Evolutionary conservation across 2,888 invertebrate species (phyloP).

Genomic region (Lagria hirta): DNA sequence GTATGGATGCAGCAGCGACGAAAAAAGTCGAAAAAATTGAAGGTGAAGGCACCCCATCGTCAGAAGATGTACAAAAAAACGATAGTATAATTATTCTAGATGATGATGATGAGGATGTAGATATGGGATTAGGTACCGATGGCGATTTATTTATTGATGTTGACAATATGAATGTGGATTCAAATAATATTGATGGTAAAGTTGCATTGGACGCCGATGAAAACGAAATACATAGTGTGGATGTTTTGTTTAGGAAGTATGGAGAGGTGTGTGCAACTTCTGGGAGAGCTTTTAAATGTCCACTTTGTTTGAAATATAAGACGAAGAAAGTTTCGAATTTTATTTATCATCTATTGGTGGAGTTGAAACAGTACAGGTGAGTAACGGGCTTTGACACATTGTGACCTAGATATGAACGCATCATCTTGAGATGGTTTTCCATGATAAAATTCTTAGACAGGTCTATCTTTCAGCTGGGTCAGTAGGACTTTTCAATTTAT

Average conservation of each 20-base stretch:
- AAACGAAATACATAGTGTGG: conserved; percentile 17
- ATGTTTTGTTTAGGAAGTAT: conserved; percentile 30
- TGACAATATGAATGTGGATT: conserved; percentile 32
- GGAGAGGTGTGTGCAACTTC: conserved; percentile 57
- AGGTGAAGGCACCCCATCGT: no score
- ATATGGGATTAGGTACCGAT: background rate
- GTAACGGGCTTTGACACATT: no score
- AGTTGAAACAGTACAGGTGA: conserved; percentile 67
- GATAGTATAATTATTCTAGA: conserved; percentile 8
- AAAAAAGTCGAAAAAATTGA: conserved; percentile 13
- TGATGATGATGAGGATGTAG: conserved; percentile 17
- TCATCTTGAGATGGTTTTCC: conserved; percentile 5
- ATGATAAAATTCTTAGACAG: conserved; percentile 3
- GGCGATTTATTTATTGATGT: conserved; percentile 24
- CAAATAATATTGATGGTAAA: conserved; percentile 4
- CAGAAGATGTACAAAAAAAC: conserved; percentile 4
- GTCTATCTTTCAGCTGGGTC: background rate
- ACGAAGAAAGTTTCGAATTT: conserved; percentile 63
- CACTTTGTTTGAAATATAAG: conserved; percentile 62
- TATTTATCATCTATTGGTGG: conserved; percentile 67
- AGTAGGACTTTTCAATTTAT: no score
- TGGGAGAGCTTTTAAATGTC: conserved; percentile 61
- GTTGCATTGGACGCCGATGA: background rate
- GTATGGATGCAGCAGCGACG: conserved; percentile 20
- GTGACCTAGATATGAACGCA: no score